A percentile compares a stretch with the other conserved stretches of the same genome.
These are phyloP conservation scores for Harpagoxenus sublaevis DNA, from an alignment of 2,888 invertebrate genomes.

Conservation along the genomic window DNA sequence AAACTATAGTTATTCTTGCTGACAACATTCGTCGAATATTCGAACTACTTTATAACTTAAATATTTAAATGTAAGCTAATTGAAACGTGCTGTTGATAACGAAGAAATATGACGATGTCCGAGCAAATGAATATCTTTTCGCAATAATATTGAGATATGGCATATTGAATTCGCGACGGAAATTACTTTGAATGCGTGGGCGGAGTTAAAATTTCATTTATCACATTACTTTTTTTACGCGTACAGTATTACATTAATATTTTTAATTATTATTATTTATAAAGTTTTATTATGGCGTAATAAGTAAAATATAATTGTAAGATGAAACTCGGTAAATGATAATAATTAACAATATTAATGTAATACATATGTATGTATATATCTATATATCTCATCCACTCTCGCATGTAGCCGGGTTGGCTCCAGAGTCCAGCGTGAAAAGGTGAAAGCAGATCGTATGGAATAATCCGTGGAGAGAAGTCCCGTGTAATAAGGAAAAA, in stretches of 20 bases:
- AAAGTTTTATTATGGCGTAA: too few species aligned
- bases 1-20: background rate
- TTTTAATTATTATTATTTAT: too few species aligned
- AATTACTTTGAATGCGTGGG: background rate
- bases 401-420: conserved; percentile 1
- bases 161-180: background rate
- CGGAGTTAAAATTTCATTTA: background rate
- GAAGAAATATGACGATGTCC: background rate
- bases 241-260: too few species aligned
- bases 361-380: too few species aligned
- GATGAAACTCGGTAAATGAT: too few species aligned
- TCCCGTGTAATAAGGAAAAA: background rate
- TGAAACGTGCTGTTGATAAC: background rate
- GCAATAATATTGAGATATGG: background rate
- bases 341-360: too few species aligned
- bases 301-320: too few species aligned
- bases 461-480: conserved; percentile 56
- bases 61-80: background rate
- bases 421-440: conserved; percentile 64
- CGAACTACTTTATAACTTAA: background rate
- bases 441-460: conserved; percentile 77
- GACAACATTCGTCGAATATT: background rate
- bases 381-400: background rate
- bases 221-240: too few species aligned
- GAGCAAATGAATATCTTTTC: background rate